Evolutionary conservation across 2,797 vertebrate species (phyloP).

Genomic region (Orientallactaga sibirica): DNA sequence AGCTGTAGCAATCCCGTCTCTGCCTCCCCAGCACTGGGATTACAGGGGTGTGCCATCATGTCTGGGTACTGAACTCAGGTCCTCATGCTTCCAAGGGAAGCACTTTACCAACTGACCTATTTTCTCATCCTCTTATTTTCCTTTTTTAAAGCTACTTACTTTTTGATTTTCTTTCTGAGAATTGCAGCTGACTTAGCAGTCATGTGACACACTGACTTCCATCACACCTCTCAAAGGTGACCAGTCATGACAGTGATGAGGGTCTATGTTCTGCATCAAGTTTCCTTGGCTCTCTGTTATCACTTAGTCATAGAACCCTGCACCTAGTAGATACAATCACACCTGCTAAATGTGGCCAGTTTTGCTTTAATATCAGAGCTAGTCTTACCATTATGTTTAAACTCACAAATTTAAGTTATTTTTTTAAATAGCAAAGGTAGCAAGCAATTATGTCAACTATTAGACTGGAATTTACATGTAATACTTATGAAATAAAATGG

Average conservation of each 20-base stretch:
- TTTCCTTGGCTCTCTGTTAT: background rate
- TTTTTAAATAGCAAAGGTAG: background rate
- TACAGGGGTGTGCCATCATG: too few relatives aligned
- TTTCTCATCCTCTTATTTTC: background rate
- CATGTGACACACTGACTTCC: background rate
- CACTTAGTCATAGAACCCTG: constrained; percentile 72
- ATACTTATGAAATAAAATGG: background rate
- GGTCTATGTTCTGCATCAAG: background rate
- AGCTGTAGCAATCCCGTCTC: too few relatives aligned
- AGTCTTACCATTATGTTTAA: constrained; percentile 1
- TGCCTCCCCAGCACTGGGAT: too few relatives aligned
- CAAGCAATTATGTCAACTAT: background rate
- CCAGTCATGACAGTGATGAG: background rate
- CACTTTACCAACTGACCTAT: too few relatives aligned
- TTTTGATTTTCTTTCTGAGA: constrained; percentile 41
- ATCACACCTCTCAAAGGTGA: background rate
- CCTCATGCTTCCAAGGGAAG: too few relatives aligned
- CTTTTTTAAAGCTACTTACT: background rate
- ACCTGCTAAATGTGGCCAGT: background rate
- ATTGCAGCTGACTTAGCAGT: background rate
- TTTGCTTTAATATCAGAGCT: background rate
- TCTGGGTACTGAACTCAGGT: too few relatives aligned
- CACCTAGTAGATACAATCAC: constrained; percentile 56
- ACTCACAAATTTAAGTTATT: background rate
- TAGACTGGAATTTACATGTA: background rate